Evolutionary conservation across 2,888 invertebrate genomes (phyloP), one percentile per base, ranked within the genome.

Genomic region (Pachymerium ferrugineum): DNA sequence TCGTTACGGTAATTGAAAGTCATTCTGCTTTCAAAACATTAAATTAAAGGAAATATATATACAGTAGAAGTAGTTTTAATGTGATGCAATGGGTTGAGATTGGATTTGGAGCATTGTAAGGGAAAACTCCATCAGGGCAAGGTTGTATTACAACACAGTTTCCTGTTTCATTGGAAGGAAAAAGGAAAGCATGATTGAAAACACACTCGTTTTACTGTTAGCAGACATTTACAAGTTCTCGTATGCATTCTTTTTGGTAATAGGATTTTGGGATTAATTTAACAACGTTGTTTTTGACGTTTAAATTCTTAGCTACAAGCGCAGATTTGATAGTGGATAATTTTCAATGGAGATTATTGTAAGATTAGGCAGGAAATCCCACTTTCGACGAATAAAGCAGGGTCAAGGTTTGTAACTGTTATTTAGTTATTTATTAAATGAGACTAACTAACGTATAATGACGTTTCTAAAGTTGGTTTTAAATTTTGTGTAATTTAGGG

Each of bases 91-190:
- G 4, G 38, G 16, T 38, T 14, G 22, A 22, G 16, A 54, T 54
- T 54, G 62, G 25, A 62, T 12, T 3, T 28, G 62, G 25, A 62
- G 28, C 62, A n/a, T 28, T 62, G 62, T 62, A 62, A 62, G 62
- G 62, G 62, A 62, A 62, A 62, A 12, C 62, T 12, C 28, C 28
- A 62, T 62, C 62, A 25, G 28, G 22, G 47, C 47, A 54, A 54
- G 62, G 62, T 62, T 62, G 62, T 25, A 28, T 62, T 62, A 62
- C 62, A 62, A 62, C 62, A 62, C n/a, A 25, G 62, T 62, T 62
- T 62, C 62, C 62, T 62, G 62, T 62, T 62, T 62, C 62, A 62
- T 62, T 62, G 28, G 28, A 62, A 14, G 16, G 6, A 54, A 19
- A 62, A 62, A 62, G 28, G 28, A 62, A 62, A 22, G 8, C 28